Evolutionary conservation across 2,113 vertebrate species (phyloP), one percentile per base, ranked within the genome.

Genomic region (Chlorodrepanis virens): DNA sequence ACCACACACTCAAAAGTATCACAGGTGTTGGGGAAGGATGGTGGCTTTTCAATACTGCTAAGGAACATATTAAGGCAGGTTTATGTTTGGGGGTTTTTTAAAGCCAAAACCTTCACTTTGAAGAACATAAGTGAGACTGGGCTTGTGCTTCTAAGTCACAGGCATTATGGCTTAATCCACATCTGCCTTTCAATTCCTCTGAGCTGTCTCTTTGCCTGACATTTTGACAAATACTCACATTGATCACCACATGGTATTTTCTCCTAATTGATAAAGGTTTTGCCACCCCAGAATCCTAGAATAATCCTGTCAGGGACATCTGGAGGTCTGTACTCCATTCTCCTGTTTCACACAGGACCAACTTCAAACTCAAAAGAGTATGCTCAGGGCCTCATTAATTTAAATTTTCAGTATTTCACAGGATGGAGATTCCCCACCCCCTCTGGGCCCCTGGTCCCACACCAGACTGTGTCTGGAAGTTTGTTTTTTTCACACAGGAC

Each of bases 101-200:
- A 79, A 71, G 33, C 9, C 35, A 64, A 86, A 89, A 6, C 9
- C 63, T 82, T 75, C 13, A 59, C 39, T 83, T 40, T 14, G 49
- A 83, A 76, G 50, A 59, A 89, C 76, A 27, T 16, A 28, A 61
- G 50, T n/a, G 39, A 68, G 67, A 8, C 18, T 64, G 37, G 21
- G 19, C n/a, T 49, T 85, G 31, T 44, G 35, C 59, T 77, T 35
- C 23, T 68, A 65, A 94, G 17, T 63, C 25, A 63, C 20, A 79
- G 40, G 67, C 83, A 63, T 75, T 75, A 53, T 10, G 31, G 18
- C 52, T 94, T 85, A 92, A 92, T 76, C 49, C 63, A 79, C 44
- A 79, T 5, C 35, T 86, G 80, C 22, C 67, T 53, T 83, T 68
- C 39, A 45, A 12, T 63, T 54, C 35, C 57, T 77, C 50, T 67